These are phyloP conservation scores for Palaemon carinicauda DNA, from an alignment of 1,140 invertebrate genomes.

Conservation along the genomic window DNA sequence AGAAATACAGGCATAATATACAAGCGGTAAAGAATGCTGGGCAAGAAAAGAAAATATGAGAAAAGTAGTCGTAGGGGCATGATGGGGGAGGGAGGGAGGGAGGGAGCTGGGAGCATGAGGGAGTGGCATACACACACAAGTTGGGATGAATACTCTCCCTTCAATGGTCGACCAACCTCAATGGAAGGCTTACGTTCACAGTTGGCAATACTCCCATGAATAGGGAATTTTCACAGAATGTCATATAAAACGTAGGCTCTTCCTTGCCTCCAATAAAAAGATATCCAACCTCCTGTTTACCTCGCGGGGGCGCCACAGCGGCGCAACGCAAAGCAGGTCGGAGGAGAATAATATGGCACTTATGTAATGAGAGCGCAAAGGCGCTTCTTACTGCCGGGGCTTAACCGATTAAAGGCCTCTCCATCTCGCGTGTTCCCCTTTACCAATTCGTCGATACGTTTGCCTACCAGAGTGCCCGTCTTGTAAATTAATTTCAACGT, in stretches of 20 bases:
- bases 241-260: constrained; percentile 47
- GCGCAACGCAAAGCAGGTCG: not conserved
- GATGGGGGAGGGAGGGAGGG: too few species aligned
- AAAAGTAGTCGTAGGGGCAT: too few species aligned
- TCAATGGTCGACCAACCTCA: constrained; percentile 11
- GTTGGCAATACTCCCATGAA: constrained; percentile 52
- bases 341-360: not conserved
- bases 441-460: constrained; percentile 45
- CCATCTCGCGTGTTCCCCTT: constrained; percentile 29
- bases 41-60: too few species aligned
- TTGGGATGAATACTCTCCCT: not conserved
- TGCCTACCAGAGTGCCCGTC: constrained; percentile 30
- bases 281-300: constrained; percentile 47
- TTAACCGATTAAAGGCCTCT: constrained; percentile 23
- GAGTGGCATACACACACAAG: not conserved
- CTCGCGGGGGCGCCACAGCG: not conserved
- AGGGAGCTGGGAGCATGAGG: too few species aligned
- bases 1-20: too few species aligned
- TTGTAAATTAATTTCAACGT: constrained; percentile 39
- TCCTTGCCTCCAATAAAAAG: constrained; percentile 47
- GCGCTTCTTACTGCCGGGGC: not conserved
- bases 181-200: constrained; percentile 38
- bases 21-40: too few species aligned
- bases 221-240: constrained; percentile 37
- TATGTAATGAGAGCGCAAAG: constrained; percentile 29